phyloP scores from a whole-genome alignment of 1,140 invertebrate species.

The Rhopalosiphum maidis region DNA sequence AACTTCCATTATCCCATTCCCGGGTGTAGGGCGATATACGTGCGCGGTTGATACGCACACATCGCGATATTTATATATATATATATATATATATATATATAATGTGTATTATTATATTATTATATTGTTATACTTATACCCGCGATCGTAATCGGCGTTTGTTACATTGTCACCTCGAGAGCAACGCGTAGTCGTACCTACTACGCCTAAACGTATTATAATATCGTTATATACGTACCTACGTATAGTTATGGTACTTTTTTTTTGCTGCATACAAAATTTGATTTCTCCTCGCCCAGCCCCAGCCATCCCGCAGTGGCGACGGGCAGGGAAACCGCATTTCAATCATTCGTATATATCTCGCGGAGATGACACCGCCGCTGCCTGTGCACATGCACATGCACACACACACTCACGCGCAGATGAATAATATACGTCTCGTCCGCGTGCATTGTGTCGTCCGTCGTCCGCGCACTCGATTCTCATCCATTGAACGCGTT shows the following conservation, averaged over 20 bases:
- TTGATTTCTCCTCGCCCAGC: neutral
- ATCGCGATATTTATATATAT: too few relatives aligned
- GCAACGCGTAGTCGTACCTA: too few relatives aligned
- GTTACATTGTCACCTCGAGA: conserved; percentile 36
- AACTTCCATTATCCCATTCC: neutral
- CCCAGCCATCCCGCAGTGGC: neutral
- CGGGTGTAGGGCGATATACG: neutral
- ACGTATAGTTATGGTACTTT: neutral
- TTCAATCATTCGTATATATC: neutral
- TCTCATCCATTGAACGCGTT: neutral
- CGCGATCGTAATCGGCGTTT: conserved; percentile 51
- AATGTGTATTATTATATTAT: neutral
- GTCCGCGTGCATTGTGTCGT: neutral
- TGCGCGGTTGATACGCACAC: neutral
- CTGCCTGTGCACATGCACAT: neutral
- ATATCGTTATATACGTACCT: too few relatives aligned
- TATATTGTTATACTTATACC: neutral
- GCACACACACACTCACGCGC: too few relatives aligned
- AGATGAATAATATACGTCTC: neutral
- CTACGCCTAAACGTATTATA: neutral
- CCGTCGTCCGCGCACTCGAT: neutral
- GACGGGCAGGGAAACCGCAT: conserved; percentile 7
- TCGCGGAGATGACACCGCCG: neutral
- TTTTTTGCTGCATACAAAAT: conserved; percentile 8
- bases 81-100: too few relatives aligned